Base-by-base conservation (phyloP, 1,140 invertebrate genomes). In the Drosophila baimaii region DNA sequence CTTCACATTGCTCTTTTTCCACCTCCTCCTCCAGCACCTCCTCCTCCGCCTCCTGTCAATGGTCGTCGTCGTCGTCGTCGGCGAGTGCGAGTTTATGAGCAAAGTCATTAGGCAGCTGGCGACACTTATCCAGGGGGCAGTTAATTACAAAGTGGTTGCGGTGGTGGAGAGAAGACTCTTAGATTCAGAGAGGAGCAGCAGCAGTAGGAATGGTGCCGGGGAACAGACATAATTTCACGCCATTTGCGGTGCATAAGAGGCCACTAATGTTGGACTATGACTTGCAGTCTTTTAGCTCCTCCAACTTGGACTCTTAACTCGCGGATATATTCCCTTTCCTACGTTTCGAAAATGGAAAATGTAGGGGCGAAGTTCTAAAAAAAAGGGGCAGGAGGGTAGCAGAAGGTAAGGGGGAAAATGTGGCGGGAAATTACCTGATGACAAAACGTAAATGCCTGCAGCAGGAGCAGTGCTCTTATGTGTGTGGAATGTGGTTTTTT, bases 41-140 rank as follows among this genome's bases (percentile, higher is more conserved):
- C 10, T 17, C 31, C 35, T 15, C 13, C 33, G 2, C 33, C 49
- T 55, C 31, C 74, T 81, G 82, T 85, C 82, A 86, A 85, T 85
- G 47, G 47, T 49, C 25, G 78, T n/a, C n/a, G n/a, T n/a, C n/a
- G n/a, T n/a, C n/a, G n/a, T n/a, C n/a, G 58, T 46, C 54, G 59
- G 41, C 51, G 35, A 57, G 56, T 61, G 55, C 23, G 77, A 80
- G 73, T 81, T 84, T 89, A 89, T 89, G 84, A 75, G 65, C 76
- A 77, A 54, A 89, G 84, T 89, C 84, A 89, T 89, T 89, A 89
- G 84, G 80, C 77, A 84, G 69, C 69, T 69, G 80, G 82, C 83
- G 75, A 85, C 82, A 82, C 80, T 82, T 83, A 75, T 82, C 80
- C 52, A 35, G 63, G 65, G 81, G 76, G 72, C 70, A 79, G 81